phyloP scores from a whole-genome alignment of 2,113 vertebrate genomes.

The Chelonoidis abingdonii region DNA sequence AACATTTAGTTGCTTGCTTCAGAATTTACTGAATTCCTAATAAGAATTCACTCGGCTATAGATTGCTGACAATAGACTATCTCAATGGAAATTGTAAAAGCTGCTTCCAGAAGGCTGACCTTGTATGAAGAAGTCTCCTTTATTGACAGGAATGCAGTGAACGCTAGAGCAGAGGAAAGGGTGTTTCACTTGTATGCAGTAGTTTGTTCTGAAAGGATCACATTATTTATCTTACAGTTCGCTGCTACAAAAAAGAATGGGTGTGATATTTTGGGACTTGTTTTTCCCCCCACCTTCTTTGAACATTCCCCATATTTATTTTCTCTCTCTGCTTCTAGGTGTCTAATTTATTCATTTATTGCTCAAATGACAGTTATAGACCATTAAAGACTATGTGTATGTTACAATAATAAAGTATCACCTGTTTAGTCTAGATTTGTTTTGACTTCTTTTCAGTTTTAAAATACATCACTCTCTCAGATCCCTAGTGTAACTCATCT shows the following conservation, averaged over 20 bases:
- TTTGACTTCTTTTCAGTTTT: background rate
- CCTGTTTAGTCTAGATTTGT: background rate
- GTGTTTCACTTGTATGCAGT: background rate
- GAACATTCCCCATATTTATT: background rate
- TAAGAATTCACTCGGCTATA: background rate
- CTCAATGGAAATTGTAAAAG: constrained; percentile 6
- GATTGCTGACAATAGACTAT: background rate
- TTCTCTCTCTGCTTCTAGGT: background rate
- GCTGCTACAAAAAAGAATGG: background rate
- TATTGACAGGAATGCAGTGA: background rate
- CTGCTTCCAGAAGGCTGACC: background rate
- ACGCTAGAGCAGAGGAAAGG: background rate
- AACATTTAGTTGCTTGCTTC: background rate
- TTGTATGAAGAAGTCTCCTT: background rate
- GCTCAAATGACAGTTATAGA: background rate
- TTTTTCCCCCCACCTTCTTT: background rate
- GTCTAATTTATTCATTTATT: background rate
- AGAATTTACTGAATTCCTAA: background rate
- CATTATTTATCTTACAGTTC: background rate
- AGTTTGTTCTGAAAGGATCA: background rate
- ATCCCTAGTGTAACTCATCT: background rate
- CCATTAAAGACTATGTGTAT: background rate
- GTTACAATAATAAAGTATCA: background rate
- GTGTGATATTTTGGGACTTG: accelerated
- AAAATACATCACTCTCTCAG: background rate